Base-by-base conservation (phyloP, 2,113 vertebrate genomes). In the Aptenodytes forsteri region DNA sequence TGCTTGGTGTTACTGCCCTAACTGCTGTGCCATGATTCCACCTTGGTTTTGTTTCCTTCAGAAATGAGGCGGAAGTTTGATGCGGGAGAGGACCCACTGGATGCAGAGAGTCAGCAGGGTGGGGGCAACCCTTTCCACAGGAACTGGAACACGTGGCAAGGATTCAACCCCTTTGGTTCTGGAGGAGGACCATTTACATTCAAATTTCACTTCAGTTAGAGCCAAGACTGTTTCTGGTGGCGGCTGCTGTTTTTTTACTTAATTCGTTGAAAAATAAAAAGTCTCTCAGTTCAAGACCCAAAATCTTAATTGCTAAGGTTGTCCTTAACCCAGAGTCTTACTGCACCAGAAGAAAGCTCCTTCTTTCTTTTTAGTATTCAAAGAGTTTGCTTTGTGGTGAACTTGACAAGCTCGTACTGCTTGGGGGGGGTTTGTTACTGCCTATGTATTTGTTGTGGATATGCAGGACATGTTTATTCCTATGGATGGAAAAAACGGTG, bases 31-130 rank as follows among this genome's bases (percentile, higher is more conserved):
- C 6, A 0, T 64, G 52, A 71, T 87, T 71, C n/a, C 56, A 49
- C 34, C 13, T 83, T 71, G 19, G 20, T 21, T 96, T 38, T 96
- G 46, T 97, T 93, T 84, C 90, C 16, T n/a, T 6, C 86, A 99
- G 99, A 99, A 93, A 99, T 99, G 99, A 99, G 99, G 95, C 99
- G 98, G 86, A 99, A 99, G 95, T 99, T 99, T 81, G 99, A 99
- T 30, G 99, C 99, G 0, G 99, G 99, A 22, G 99, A 99, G 95
- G 99, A 99, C 58, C 99, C 99, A 23, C 95, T 99, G 97, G 99
- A 99, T 78, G 99, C 99, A 0, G 99, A 99, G 98, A 99, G 98
- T 83, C 99, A 99, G 85, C 99, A 99, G 92, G 99, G 98, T 0
- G 98, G 98, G 5, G 98, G 98, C 56, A 98, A 97, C 89, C 98